Base-by-base conservation (phyloP, 2,888 invertebrate species). In the Rhingia campestris region DNA sequence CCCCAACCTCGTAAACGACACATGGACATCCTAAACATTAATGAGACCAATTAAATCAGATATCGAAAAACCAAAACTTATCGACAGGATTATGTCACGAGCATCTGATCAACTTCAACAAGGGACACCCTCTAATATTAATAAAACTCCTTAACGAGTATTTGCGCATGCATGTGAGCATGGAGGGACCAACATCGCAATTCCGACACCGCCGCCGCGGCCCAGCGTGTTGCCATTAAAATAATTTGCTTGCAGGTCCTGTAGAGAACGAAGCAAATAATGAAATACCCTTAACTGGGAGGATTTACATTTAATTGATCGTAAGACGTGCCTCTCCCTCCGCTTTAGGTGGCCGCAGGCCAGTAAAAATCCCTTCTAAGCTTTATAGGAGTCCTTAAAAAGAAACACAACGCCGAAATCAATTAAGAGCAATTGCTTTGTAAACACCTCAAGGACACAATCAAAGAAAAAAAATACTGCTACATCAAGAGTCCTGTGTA, bases 241-340 rank as follows among this genome's bases (percentile, higher is more conserved):
- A 35, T 47, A 69, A 69, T 58, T 69, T 58, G 47, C 69, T n/a
- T 33, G 53, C 53, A 51, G 32, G 33, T 47, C 43, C 43, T 41
- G 41, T 39, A 14, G 22, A 22, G 33, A 53, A 14, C 51, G 41
- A 33, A 9, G 33, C 14, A 41, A 56, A 67, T 56, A 56, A 67
- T 67, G 37, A 67, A 56, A 67, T 56, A 56, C 56, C 45, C 14
- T 30, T 47, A 67, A 67, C 67, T 30, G 41, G 63, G 63, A 53
- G 54, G 56, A 64, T 74, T 64, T 64, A 49, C 49, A 56, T 74
- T 74, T 74, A 64, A 74, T 74, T 64, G 64, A 45, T 64, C 64
- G 64, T 64, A 74, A 56, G 56, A 74, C 37, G 30, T 49, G 64
- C 45, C 54, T n/a, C 30, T 49, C 9, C 6, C 37, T 14, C 4